A percentile compares a stretch with the other conserved stretches of the same genome.
Conservation (phyloP, 2,113 vertebrate species). For the Struthidea cinerea region DNA sequence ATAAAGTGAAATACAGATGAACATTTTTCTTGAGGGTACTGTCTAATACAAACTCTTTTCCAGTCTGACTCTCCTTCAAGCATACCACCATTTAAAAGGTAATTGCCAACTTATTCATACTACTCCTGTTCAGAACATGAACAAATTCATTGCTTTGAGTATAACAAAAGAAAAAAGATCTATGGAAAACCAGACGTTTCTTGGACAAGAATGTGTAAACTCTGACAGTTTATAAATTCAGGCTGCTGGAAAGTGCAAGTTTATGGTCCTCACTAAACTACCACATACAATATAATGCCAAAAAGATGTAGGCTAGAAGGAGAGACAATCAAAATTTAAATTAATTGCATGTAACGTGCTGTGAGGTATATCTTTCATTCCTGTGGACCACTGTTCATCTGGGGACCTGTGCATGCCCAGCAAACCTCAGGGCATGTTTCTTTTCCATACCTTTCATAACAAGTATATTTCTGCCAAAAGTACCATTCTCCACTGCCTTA, state of each 20-base stretch:
- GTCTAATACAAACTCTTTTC: not conserved
- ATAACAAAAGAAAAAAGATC: not conserved
- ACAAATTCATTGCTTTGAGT: not conserved
- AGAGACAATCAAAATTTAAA: not conserved
- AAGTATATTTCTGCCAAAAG: not conserved
- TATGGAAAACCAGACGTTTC: not conserved
- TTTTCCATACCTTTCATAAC: not conserved
- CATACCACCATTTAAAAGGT: not conserved
- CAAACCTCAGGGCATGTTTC: not conserved
- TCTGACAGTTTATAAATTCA: not conserved
- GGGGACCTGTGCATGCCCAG: not conserved
- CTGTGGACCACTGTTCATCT: not conserved
- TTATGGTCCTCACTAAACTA: slow-evolving; percentile 33
- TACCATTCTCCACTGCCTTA: not conserved
- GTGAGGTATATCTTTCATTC: not conserved
- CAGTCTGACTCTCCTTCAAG: not conserved
- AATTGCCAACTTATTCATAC: not conserved
- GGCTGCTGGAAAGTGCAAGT: not conserved
- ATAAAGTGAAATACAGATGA: not conserved
- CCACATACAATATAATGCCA: not conserved
- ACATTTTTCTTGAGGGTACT: not conserved
- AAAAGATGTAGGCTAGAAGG: not conserved
- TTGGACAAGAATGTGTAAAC: not conserved
- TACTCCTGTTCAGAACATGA: not conserved
- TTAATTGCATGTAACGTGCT: not conserved